Base-by-base conservation (phyloP, 1,140 invertebrate genomes). In the Pogonognathellus flavescens region DNA sequence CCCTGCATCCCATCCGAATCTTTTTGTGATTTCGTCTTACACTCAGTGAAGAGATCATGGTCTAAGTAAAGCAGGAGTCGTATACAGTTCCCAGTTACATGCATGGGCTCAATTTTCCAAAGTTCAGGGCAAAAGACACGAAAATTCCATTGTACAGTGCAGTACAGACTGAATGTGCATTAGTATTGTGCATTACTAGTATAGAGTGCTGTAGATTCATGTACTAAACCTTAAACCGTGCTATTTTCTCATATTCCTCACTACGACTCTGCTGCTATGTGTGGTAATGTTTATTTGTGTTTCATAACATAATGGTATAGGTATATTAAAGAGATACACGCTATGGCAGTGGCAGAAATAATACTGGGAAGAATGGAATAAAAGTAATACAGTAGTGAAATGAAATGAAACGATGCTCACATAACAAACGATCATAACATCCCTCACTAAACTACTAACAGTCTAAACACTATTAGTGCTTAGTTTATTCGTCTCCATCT, bases 71-170 rank as follows among this genome's bases (percentile, higher is more conserved):
- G 53, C 53, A 55, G 53, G 53, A 16, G 2, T 55, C 11, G 1
- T 14, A 5, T n/a, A 60, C 18, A 60, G 2, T 20, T 60, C 18
- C 31, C 6, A 60, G 59, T 20, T 20, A 60, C n/a, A 8, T 22
- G 59, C 18, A 60, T 41, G 25, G 22, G 22, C 31, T 70, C 22
- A 10, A 14, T 72, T 14, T 16, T 18, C n/a, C 11, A 31, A 72
- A 49, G 66, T 72, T 49, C 9, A 72, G 66, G 66, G 41, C 66
- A 72, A 72, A 49, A 70, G 22, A 70, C 66, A 70, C 31, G 66
- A 72, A 25, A 72, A 72, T 31, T 7, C 13, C 66, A 4, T 72
- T 6, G 13, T 41, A 14, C 13, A 9, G 10, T 60, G 10, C 59
- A 4, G 31, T 62, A 20, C n/a, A 62, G 16, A 9, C 18, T 62